Evolutionary conservation across 2,113 vertebrate genomes (phyloP), one percentile per base, ranked within the genome.

Genomic region (Glareola pratincola): DNA sequence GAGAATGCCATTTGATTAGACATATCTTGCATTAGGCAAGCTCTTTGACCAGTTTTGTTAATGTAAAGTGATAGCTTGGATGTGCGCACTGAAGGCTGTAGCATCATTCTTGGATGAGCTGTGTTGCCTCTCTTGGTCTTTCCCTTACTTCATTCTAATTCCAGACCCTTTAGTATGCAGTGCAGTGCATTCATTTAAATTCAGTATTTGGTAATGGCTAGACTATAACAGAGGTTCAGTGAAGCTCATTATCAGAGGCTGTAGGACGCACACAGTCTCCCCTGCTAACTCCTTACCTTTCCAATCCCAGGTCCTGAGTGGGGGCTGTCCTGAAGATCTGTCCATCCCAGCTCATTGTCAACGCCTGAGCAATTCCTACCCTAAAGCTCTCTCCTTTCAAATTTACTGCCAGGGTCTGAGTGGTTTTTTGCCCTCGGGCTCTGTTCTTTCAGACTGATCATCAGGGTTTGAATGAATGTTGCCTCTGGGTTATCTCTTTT

Each of bases 401-500:
- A 92, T 88, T 96, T 80, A 17, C 32, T 87, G 45, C 51, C 47
- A 67, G 50, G 74, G 19, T 73, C 57, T 91, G 90, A 92, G 93
- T 90, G 53, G 59, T 95, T 96, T 97, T 97, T 83, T 91, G 83
- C 84, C 98, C 76, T 90, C 14, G 1, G 89, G 96, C 92, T 97
- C n/a, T 94, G 6, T 95, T 96, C 92, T 90, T 97, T 97, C 91
- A 94, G 80, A 88, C 77, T 90, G 97, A 98, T 97, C 91, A 91
- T 96, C 63, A 48, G 80, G 69, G n/a, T 94, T 94, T 95, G 77
- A 92, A 53, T 34, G 62, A 96, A 71, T 88, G 54, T 95, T 96
- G 93, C 97, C 96, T 97, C 95, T 96, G 79, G 91, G 69, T 97
- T 95, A 69, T 91, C 86, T 96, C 80, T 91, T 96, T 96, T 96